phyloP scores from a whole-genome alignment of 1,140 invertebrate species.

The Drosophila auraria region DNA sequence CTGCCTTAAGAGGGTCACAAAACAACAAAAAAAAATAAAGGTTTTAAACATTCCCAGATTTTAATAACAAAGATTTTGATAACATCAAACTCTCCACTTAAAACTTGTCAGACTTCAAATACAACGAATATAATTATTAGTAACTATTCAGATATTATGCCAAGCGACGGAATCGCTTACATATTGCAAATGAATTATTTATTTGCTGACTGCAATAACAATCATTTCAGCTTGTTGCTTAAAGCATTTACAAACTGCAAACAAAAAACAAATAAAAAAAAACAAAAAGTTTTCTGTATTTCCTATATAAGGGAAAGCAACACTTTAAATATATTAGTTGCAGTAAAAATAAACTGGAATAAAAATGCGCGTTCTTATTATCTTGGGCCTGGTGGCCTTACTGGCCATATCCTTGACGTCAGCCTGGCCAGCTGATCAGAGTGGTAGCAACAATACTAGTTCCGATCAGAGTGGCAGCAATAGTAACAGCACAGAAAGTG shows the following conservation, averaged over 20 bases:
- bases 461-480: background rate
- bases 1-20: too few species aligned
- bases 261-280: background rate
- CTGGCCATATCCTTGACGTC: slow-evolving; percentile 6
- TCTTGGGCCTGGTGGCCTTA: background rate
- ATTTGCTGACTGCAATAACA: background rate
- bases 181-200: background rate
- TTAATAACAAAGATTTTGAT: too few species aligned
- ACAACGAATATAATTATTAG: too few species aligned
- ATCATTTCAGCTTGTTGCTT: too few species aligned
- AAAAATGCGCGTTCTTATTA: slow-evolving; percentile 11
- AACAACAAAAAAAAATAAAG: too few species aligned
- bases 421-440: background rate
- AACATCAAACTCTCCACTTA: too few species aligned
- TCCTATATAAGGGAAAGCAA: background rate
- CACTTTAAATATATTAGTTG: background rate
- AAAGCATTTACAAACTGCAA: background rate
- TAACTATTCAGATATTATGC: background rate
- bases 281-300: background rate
- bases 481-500: background rate
- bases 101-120: too few species aligned
- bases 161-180: background rate
- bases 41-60: too few species aligned
- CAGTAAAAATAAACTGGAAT: background rate
- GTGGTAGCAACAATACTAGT: background rate